phyloP scores from a whole-genome alignment of 2,888 invertebrate genomes.

The Nomada goodeniana region DNA sequence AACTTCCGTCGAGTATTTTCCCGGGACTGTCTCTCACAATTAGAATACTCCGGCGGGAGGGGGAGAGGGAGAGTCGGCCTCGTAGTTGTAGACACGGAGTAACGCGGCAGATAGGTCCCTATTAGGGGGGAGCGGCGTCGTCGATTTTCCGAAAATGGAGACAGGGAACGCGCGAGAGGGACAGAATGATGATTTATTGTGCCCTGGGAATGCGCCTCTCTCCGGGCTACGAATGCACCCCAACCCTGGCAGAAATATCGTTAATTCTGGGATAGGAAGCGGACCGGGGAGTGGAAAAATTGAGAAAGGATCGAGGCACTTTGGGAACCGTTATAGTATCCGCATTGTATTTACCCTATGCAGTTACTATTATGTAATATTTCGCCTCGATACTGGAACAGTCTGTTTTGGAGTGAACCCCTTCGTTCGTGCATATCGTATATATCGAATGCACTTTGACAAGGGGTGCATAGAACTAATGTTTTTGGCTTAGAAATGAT shows the following conservation, averaged over 20 bases:
- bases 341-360: too few species aligned
- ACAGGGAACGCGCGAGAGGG: slow-evolving; percentile 36
- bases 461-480: too few species aligned
- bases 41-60: slow-evolving; percentile 77
- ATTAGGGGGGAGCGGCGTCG: slow-evolving; percentile 61
- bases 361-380: too few species aligned
- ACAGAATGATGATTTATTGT: slow-evolving; percentile 61
- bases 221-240: slow-evolving; percentile 27
- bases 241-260: slow-evolving; percentile 23
- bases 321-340: neutral
- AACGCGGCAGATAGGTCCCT: slow-evolving; percentile 71
- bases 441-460: too few species aligned
- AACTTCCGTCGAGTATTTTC: slow-evolving; percentile 82
- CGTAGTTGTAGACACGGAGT: slow-evolving; percentile 72
- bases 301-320: neutral
- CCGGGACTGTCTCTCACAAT: slow-evolving; percentile 82
- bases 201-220: slow-evolving; percentile 42
- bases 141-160: slow-evolving; percentile 69
- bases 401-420: too few species aligned
- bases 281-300: neutral
- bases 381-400: too few species aligned
- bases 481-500: too few species aligned
- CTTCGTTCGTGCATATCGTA: too few species aligned
- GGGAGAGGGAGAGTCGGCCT: slow-evolving; percentile 69
- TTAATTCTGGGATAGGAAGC: neutral